Conservation (phyloP, 2,888 invertebrate species). For the Erebia palarica region DNA sequence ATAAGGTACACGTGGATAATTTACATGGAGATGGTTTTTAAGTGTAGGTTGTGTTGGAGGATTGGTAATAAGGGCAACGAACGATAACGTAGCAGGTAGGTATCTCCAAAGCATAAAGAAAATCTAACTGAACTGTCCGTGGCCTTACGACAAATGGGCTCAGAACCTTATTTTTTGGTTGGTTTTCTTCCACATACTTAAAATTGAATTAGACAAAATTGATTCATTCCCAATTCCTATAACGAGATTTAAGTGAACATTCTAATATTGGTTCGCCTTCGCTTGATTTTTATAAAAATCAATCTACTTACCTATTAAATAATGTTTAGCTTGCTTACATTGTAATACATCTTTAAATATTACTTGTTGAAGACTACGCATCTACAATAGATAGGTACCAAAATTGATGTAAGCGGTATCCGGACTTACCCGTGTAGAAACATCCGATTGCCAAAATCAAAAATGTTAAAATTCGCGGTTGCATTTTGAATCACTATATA, state of each 20-base stretch:
- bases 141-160: too few species aligned
- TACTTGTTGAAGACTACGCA: neutral
- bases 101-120: too few species aligned
- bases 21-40: too few species aligned
- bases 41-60: too few species aligned
- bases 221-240: neutral
- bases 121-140: too few species aligned
- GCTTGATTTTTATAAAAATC: neutral
- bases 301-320: too few species aligned
- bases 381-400: neutral
- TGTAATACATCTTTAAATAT: too few species aligned
- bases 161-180: too few species aligned
- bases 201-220: neutral
- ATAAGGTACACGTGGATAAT: too few species aligned
- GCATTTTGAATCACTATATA: conserved; percentile 34
- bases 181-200: neutral
- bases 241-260: neutral
- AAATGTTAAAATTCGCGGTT: conserved; percentile 41
- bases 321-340: neutral
- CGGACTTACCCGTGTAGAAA: conserved; percentile 51
- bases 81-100: too few species aligned
- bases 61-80: too few species aligned
- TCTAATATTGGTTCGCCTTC: neutral
- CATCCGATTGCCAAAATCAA: conserved; percentile 51
- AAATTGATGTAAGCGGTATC: neutral